These are phyloP conservation scores for Lophochroa leadbeateri DNA, from an alignment of 2,113 vertebrate genomes.

Conservation along the genomic window DNA sequence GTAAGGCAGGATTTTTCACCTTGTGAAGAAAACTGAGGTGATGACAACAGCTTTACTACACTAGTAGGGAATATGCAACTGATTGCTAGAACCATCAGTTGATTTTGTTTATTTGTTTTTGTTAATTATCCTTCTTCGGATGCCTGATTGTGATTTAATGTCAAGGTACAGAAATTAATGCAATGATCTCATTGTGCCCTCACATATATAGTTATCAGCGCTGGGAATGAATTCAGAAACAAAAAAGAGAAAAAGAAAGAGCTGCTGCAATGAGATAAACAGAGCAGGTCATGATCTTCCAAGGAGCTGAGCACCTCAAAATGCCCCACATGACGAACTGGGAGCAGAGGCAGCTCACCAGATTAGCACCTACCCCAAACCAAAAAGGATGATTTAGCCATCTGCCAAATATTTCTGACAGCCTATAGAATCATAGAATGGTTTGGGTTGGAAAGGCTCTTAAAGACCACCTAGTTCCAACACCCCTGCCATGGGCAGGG, in stretches of 20 bases:
- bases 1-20: not conserved
- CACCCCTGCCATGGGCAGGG: not conserved
- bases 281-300: not conserved
- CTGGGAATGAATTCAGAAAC: not conserved
- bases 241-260: not conserved
- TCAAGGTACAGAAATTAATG: not conserved
- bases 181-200: not conserved
- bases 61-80: not conserved
- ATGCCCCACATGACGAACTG: not conserved
- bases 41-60: not conserved
- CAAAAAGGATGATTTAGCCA: not conserved
- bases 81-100: rapidly evolving
- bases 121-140: not conserved
- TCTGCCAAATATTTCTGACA: not conserved
- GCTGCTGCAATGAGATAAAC: not conserved
- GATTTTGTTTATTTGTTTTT: not conserved
- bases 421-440: not conserved
- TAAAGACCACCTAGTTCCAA: not conserved
- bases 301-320: not conserved
- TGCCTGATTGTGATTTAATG: not conserved
- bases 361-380: not conserved
- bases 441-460: not conserved
- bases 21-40: not conserved
- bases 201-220: not conserved
- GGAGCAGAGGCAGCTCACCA: not conserved